phyloP scores from a whole-genome alignment of 2,888 invertebrate species.

The Sesamia inferens region DNA sequence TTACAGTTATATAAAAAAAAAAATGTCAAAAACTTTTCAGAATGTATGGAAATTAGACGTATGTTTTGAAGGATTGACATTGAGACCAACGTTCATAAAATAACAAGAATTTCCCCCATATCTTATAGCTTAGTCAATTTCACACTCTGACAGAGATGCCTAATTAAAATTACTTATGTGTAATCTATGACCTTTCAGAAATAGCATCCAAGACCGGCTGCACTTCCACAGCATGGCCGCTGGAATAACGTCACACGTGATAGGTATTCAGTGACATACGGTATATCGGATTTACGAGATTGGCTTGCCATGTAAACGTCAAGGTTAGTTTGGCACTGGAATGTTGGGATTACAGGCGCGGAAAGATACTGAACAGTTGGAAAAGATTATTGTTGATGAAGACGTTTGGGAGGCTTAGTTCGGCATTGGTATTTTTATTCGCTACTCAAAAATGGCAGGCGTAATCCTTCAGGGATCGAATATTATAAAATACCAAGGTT shows the following conservation, averaged over 20 bases:
- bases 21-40: too few species aligned
- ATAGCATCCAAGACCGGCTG: slow-evolving; percentile 38
- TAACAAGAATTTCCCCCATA: too few species aligned
- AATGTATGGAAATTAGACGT: too few species aligned
- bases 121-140: background rate
- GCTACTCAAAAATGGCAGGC: background rate
- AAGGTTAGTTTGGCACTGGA: slow-evolving; percentile 20
- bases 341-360: slow-evolving; percentile 3
- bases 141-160: background rate
- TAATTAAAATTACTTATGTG: slow-evolving; percentile 8
- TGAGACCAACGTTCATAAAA: too few species aligned
- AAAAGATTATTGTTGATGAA: slow-evolving; percentile 8
- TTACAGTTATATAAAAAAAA: too few species aligned
- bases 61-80: too few species aligned
- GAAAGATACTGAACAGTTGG: slow-evolving; percentile 13
- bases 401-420: background rate
- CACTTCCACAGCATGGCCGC: slow-evolving; percentile 24
- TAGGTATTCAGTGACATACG: slow-evolving; percentile 64
- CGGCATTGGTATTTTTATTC: background rate
- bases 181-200: slow-evolving; percentile 18
- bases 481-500: background rate
- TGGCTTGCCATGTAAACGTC: slow-evolving; percentile 24
- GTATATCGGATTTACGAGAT: slow-evolving; percentile 52
- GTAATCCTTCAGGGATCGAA: background rate
- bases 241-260: slow-evolving; percentile 49